Conservation (phyloP, 2,113 vertebrate species). For the Prunella fulvescens region DNA sequence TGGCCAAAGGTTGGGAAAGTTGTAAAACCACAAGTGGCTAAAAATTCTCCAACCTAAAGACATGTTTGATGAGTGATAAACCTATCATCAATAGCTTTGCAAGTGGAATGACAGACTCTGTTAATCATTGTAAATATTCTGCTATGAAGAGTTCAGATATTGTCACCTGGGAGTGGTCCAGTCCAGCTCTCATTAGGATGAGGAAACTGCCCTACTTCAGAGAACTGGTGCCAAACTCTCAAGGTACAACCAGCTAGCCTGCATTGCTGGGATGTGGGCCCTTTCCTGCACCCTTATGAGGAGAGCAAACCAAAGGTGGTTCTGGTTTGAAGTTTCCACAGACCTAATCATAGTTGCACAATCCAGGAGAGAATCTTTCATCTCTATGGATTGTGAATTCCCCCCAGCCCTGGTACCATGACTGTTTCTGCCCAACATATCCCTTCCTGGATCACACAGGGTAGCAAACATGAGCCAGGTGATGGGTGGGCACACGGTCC, state of each 20-base stretch:
- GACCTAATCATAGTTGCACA: neutral
- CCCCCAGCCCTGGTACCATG: neutral
- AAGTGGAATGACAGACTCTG: neutral
- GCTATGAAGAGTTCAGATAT: neutral
- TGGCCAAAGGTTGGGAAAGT: constrained; percentile 37
- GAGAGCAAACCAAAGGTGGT: neutral
- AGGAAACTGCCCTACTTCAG: neutral
- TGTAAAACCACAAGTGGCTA: constrained; percentile 27
- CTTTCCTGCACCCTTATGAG: neutral
- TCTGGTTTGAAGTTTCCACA: neutral
- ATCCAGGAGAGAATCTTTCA: neutral
- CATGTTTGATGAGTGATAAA: constrained; percentile 26
- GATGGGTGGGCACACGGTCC: neutral
- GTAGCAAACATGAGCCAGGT: neutral
- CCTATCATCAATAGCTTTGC: neutral
- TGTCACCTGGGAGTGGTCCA: constrained; percentile 25
- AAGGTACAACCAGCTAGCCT: neutral
- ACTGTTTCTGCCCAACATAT: neutral
- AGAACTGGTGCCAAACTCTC: neutral
- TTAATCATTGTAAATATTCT: constrained; percentile 49
- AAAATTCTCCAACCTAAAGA: constrained; percentile 32
- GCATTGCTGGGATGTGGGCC: neutral
- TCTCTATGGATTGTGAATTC: neutral
- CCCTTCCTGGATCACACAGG: neutral
- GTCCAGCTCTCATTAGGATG: neutral